A percentile compares a stretch with the other conserved stretches of the same genome.
These are phyloP conservation scores for Trissolcus basalis DNA, from an alignment of 1,140 invertebrate species.

Conservation along the genomic window DNA sequence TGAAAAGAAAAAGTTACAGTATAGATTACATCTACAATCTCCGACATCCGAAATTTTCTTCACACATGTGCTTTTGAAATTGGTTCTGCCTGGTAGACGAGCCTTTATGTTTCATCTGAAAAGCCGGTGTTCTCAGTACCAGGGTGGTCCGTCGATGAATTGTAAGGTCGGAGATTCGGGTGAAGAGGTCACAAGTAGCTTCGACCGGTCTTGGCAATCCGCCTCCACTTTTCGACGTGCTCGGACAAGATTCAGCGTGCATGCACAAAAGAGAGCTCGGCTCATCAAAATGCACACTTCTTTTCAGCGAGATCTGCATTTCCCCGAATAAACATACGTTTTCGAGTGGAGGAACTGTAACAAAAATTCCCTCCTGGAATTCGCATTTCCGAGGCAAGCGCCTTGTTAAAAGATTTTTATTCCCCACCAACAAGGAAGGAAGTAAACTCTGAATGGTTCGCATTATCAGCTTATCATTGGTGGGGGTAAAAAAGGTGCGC, in stretches of 20 bases:
- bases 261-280: conserved; percentile 29
- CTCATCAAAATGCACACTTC: conserved; percentile 26
- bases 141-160: conserved; percentile 33
- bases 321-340: conserved; percentile 14
- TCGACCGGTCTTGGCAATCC: conserved; percentile 19
- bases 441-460: too few relatives aligned
- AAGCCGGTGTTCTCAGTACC: neutral
- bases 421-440: too few relatives aligned
- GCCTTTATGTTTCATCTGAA: conserved; percentile 25
- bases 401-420: too few relatives aligned
- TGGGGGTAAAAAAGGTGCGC: neutral
- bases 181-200: conserved; percentile 39
- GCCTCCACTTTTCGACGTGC: conserved; percentile 19
- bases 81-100: conserved; percentile 17
- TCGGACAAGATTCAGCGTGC: conserved; percentile 33
- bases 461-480: conserved; percentile 6
- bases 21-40: too few relatives aligned
- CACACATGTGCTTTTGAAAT: too few relatives aligned
- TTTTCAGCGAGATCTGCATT: conserved; percentile 19
- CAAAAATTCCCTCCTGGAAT: neutral
- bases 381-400: too few relatives aligned
- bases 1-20: too few relatives aligned
- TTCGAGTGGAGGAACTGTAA: neutral
- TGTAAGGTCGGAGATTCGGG: conserved; percentile 33
- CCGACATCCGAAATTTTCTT: too few relatives aligned